These are phyloP conservation scores for Rhamnusium bicolor DNA, from an alignment of 2,888 invertebrate genomes.

Conservation along the genomic window DNA sequence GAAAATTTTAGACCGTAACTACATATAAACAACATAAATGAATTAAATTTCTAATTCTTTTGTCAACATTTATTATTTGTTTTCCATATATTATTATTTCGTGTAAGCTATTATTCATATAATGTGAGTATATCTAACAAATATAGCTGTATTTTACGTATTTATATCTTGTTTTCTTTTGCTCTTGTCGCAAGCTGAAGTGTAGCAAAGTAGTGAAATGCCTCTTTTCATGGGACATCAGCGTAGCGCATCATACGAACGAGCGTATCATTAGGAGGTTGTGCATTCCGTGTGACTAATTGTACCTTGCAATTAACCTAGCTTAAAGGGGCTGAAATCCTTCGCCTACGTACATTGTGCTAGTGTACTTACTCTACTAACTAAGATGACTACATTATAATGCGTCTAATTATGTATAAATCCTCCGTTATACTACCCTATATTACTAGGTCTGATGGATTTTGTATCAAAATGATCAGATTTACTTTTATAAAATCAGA, in stretches of 20 bases:
- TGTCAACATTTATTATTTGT: no score
- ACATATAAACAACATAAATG: no score
- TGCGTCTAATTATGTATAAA: conserved; percentile 48
- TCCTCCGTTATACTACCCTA: conserved; percentile 17
- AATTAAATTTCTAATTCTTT: no score
- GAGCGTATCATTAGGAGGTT: conserved; percentile 59
- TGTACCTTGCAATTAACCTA: conserved; percentile 62
- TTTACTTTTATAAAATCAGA: no score
- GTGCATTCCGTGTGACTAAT: conserved; percentile 63
- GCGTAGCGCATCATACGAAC: conserved; percentile 53
- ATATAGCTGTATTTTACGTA: no score
- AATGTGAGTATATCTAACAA: no score
- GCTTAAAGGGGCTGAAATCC: conserved; percentile 53
- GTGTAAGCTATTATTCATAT: no score
- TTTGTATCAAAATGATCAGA: not conserved
- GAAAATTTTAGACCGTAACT: no score
- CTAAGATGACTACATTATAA: conserved; percentile 48
- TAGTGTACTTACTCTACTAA: conserved; percentile 35
- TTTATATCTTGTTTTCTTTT: not conserved
- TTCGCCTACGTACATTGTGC: conserved; percentile 30
- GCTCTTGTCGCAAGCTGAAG: not conserved
- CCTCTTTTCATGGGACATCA: conserved; percentile 42
- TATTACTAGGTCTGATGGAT: not conserved
- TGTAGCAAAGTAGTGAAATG: not conserved
- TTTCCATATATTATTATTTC: no score